Percentiles rank a stretch among this genome's conserved stretches.
These are phyloP conservation scores for Pseudopodoces humilis DNA, from an alignment of 2,113 vertebrate genomes.

Conservation along the genomic window DNA sequence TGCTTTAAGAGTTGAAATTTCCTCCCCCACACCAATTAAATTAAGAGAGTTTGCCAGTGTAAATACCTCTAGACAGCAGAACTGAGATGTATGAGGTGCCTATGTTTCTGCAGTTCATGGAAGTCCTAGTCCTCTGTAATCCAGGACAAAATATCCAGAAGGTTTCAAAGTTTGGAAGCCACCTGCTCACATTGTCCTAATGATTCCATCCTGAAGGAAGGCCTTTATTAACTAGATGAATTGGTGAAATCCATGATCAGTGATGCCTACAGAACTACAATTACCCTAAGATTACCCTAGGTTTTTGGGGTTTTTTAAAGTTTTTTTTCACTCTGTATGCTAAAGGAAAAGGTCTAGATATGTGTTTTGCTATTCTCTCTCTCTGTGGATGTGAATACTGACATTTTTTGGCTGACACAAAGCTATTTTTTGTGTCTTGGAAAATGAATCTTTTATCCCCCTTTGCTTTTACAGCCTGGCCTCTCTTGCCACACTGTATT, in stretches of 20 bases:
- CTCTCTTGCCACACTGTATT: not conserved
- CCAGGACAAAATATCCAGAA: not conserved
- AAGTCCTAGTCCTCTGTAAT: not conserved
- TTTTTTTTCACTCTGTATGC: not conserved
- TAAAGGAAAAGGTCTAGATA: not conserved
- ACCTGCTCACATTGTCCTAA: not conserved
- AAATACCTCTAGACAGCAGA: not conserved
- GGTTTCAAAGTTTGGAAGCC: not conserved
- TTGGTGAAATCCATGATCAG: not conserved
- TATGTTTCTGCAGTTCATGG: not conserved
- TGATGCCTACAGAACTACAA: not conserved
- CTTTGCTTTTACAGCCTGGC: not conserved
- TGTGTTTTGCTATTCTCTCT: not conserved
- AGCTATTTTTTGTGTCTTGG: not conserved
- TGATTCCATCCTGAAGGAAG: not conserved
- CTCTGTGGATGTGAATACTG: not conserved
- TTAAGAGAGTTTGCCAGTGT: not conserved
- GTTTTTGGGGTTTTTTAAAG: too few species aligned
- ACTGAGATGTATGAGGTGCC: not conserved
- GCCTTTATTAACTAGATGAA: not conserved
- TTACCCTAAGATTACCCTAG: not conserved
- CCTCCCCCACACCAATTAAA: accelerated
- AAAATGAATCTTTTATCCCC: not conserved
- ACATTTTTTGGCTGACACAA: not conserved
- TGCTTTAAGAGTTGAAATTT: not conserved